Conservation (phyloP, 2,797 vertebrate species). For the Phalanger gymnotis region DNA sequence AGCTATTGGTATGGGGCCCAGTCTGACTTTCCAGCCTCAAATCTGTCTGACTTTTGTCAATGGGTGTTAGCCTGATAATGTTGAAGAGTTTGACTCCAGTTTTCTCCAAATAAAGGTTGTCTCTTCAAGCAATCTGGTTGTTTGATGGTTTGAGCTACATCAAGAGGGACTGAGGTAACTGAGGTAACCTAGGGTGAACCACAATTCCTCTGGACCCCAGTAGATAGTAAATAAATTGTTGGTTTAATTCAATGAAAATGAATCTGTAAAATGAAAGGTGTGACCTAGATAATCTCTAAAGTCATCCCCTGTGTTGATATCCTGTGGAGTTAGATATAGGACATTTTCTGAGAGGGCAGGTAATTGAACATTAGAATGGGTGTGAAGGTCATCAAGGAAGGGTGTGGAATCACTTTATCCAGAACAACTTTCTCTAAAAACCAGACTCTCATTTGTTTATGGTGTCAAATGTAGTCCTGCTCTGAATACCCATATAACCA, state of each 20-base stretch:
- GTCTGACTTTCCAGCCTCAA: neutral
- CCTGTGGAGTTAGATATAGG: neutral
- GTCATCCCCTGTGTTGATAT: neutral
- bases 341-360: neutral
- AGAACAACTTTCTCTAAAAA: neutral
- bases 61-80: neutral
- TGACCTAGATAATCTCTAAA: neutral
- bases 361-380: neutral
- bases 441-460: neutral
- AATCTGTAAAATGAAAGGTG: neutral
- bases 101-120: neutral
- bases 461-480: neutral
- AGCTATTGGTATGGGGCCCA: neutral
- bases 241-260: neutral
- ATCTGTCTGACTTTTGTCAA: neutral
- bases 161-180: neutral
- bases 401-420: neutral
- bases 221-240: neutral
- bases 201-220: neutral
- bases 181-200: neutral
- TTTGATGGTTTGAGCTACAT: neutral
- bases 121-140: neutral
- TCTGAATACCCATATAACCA: neutral
- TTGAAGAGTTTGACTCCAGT: neutral
- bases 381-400: neutral